Base-by-base conservation (phyloP, 1,140 invertebrate genomes). In the Bombus confusus region DNA sequence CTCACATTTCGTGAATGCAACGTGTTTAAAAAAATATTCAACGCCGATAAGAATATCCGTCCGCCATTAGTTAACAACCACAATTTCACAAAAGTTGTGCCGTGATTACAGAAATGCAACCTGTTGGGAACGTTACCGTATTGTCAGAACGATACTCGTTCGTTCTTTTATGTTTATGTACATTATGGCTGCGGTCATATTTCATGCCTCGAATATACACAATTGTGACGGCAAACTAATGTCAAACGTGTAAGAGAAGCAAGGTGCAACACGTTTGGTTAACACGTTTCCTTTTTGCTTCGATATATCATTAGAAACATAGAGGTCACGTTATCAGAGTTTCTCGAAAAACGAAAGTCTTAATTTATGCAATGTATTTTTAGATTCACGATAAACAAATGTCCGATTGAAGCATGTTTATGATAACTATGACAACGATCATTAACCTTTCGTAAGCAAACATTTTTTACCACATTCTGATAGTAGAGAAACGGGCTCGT, bases 31-130 rank as follows among this genome's bases (percentile, higher is more conserved):
- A 43, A 43, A 71, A 47, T 47, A 47, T 47, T 47, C 47, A 79
- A 43, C 39, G 12, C 28, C 62, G 82, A 84, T 84, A 84, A 79
- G 82, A 43, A 68, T 43, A 62, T 71, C 28, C n/a, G 57, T 52
- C 43, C 15, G 57, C 43, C 12, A 39, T 83, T 68, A 43, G 64
- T 59, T 57, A 39, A 13, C 37, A 28, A 41, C 3, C 62, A 64
- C 78, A 79, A 80, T 79, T 80, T 72, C 37, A 6, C 64, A 22
- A 69, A 83, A 83, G 10, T 83, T 34, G 4, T 12, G 5, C 2
- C 31, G 75, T 8, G 82, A 84, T 84, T 84, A 78, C 6, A 52
- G 64, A 71, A 84, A 84, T 68, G 76, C 83, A 72, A 80, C 39
- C 52, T 31, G 31, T 15, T n/a, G 47, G 10, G 28, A 57, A 25